phyloP scores from a whole-genome alignment of 2,797 vertebrate genomes.

The Falco novaeseelandiae region DNA sequence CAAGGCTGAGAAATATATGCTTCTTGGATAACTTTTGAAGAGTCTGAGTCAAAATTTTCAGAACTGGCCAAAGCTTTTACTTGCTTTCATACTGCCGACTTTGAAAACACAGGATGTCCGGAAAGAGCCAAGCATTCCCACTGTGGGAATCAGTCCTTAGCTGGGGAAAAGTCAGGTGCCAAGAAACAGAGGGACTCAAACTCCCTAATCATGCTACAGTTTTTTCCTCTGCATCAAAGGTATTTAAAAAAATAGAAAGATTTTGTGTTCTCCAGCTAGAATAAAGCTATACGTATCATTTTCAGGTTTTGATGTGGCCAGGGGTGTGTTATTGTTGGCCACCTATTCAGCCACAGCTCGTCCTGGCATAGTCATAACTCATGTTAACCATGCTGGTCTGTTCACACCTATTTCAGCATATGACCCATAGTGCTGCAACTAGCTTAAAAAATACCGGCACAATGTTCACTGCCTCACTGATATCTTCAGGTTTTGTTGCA shows the following conservation, averaged over 20 bases:
- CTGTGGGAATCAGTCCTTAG: neutral
- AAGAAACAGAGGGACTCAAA: neutral
- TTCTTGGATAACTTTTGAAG: neutral
- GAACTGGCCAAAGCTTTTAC: neutral
- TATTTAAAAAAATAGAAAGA: neutral
- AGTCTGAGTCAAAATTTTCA: neutral
- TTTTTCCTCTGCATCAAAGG: neutral
- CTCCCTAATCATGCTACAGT: neutral
- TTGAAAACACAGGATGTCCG: neutral
- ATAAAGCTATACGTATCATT: neutral
- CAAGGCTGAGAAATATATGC: neutral
- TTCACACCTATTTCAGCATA: neutral
- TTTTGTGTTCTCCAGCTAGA: neutral
- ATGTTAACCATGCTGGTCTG: neutral
- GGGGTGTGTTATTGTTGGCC: neutral
- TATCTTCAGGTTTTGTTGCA: neutral
- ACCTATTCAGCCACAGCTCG: neutral
- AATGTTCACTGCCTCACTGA: neutral
- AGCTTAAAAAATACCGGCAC: neutral
- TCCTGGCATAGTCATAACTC: neutral
- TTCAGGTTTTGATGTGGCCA: neutral
- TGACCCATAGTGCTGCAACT: neutral
- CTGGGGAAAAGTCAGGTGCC: accelerated
- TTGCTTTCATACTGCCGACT: neutral
- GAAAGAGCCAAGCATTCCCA: neutral